phyloP scores from a whole-genome alignment of 2,113 vertebrate species.

The Onychostruthus taczanowskii region DNA sequence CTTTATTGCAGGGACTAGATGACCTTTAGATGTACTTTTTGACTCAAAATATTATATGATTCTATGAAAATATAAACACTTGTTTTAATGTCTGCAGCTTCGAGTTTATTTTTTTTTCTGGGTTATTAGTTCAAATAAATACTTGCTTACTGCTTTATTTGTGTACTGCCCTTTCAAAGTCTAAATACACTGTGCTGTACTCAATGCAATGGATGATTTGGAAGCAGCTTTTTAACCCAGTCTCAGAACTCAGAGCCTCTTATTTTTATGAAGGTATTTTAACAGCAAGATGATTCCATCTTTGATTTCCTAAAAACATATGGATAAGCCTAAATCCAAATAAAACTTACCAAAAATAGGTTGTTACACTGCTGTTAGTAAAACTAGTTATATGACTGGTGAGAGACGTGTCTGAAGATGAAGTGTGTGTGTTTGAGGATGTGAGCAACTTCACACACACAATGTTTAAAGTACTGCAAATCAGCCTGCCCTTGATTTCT shows the following conservation, averaged over 20 bases:
- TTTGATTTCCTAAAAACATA: neutral
- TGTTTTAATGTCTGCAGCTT: neutral
- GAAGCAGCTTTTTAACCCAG: neutral
- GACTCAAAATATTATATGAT: neutral
- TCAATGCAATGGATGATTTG: neutral
- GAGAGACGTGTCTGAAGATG: neutral
- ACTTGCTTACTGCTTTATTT: neutral
- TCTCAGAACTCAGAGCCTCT: neutral
- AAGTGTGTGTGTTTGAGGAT: neutral
- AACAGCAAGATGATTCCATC: neutral
- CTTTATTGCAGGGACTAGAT: neutral
- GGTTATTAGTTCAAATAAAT: neutral
- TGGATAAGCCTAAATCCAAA: neutral
- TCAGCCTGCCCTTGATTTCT: neutral
- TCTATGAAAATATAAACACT: neutral
- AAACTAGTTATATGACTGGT: neutral
- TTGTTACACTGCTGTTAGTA: neutral
- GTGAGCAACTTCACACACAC: neutral
- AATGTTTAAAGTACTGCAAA: neutral
- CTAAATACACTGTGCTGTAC: neutral
- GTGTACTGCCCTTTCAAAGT: neutral
- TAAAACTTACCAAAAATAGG: rapidly evolving
- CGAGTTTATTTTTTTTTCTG: neutral
- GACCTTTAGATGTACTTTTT: neutral
- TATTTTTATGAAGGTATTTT: neutral